Percentiles rank a stretch among this genome's conserved stretches.
These are phyloP conservation scores for Oppia nitens DNA, from an alignment of 1,140 invertebrate genomes.

Conservation along the genomic window DNA sequence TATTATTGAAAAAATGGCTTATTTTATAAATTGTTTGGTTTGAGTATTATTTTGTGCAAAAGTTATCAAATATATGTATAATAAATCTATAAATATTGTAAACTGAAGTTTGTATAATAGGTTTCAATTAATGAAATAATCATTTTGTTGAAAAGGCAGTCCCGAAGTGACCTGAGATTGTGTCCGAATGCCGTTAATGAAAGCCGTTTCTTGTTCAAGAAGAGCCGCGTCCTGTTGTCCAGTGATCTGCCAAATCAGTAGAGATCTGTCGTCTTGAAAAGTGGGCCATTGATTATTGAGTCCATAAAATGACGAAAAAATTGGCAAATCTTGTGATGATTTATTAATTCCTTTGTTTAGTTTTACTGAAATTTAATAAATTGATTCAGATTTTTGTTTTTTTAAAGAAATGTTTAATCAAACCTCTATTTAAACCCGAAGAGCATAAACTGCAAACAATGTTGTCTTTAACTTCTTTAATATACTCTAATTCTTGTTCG, in stretches of 20 bases:
- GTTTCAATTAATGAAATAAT: background rate
- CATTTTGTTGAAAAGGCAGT: background rate
- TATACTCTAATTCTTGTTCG: slow-evolving; percentile 9
- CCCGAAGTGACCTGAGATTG: no score
- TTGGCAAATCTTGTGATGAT: background rate
- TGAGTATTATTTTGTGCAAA: no score
- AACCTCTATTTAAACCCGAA: slow-evolving; percentile 3
- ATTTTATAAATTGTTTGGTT: no score
- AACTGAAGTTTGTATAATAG: no score
- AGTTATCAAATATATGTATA: no score
- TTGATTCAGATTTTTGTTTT: no score
- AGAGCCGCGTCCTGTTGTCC: slow-evolving; percentile 13
- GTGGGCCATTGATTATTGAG: background rate
- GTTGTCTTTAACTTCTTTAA: slow-evolving; percentile 2
- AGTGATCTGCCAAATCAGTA: slow-evolving; percentile 14
- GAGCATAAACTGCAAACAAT: slow-evolving; percentile 15
- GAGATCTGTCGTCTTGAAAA: background rate
- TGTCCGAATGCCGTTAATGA: slow-evolving; percentile 5
- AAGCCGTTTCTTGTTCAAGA: slow-evolving; percentile 15
- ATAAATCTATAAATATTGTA: no score
- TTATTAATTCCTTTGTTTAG: background rate
- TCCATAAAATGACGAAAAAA: background rate
- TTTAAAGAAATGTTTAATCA: no score
- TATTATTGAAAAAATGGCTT: no score
- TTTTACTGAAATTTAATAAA: background rate